Evolutionary conservation across 1,140 invertebrate genomes (phyloP).

Genomic region (Hyphantria cunea): DNA sequence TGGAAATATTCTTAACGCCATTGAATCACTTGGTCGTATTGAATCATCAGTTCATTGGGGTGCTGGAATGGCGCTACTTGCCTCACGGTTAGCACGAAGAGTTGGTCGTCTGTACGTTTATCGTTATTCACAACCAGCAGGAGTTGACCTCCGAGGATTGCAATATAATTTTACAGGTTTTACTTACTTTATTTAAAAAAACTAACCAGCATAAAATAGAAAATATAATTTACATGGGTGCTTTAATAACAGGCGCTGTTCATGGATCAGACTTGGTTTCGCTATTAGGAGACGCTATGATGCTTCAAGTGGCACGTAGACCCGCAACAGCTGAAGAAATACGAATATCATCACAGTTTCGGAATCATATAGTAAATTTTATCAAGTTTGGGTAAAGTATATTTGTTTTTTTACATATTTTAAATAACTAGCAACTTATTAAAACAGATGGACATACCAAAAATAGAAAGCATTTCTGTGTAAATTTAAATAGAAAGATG

Average conservation of each 20-base stretch:
- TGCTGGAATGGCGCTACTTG: constrained; percentile 69
- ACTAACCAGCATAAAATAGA: neutral
- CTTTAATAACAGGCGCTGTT: constrained; percentile 74
- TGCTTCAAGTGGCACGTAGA: constrained; percentile 83
- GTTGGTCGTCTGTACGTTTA: constrained; percentile 69
- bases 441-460: too few species aligned
- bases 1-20: constrained; percentile 46
- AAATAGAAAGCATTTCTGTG: too few species aligned
- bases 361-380: constrained; percentile 84
- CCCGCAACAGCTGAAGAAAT: constrained; percentile 83
- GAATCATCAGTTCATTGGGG: constrained; percentile 75
- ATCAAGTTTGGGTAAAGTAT: constrained; percentile 82
- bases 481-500: too few species aligned
- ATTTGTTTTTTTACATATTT: constrained; percentile 10
- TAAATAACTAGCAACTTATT: constrained; percentile 3
- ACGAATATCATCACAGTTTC: constrained; percentile 81
- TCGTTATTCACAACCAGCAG: constrained; percentile 60
- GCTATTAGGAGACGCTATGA: constrained; percentile 84
- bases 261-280: constrained; percentile 85
- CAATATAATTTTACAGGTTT: constrained; percentile 71
- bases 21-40: constrained; percentile 66
- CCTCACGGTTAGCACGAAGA: constrained; percentile 63
- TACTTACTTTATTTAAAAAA: too few species aligned
- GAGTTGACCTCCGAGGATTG: constrained; percentile 73
- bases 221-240: neutral